phyloP scores from a whole-genome alignment of 2,797 vertebrate genomes.

The Enteromius trimaculatus region DNA sequence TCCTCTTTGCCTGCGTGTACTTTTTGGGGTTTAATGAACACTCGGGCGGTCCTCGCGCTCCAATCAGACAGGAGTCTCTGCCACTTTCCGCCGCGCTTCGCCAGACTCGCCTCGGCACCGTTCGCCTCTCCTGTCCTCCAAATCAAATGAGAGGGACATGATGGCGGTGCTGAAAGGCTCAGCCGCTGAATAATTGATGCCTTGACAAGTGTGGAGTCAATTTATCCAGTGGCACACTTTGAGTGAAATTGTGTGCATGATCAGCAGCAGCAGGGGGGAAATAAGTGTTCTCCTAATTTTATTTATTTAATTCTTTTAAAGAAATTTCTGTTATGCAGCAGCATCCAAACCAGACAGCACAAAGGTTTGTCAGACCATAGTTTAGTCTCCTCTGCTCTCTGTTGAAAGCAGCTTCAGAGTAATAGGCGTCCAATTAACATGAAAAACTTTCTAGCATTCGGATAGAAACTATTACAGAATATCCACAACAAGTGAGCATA shows the following conservation, averaged over 20 bases:
- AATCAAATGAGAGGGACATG: constrained; percentile 62
- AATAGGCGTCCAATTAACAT: constrained; percentile 3
- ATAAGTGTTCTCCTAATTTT: constrained; percentile 37
- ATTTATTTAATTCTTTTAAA: constrained; percentile 13
- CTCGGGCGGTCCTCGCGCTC: constrained; percentile 73
- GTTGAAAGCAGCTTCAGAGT: background rate
- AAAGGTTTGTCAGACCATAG: background rate
- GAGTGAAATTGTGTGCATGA: constrained; percentile 57
- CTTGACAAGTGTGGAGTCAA: constrained; percentile 65
- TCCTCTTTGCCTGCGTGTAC: constrained; percentile 73
- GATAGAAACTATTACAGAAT: constrained; percentile 5
- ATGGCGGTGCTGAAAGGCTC: constrained; percentile 68
- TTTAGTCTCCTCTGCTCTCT: background rate
- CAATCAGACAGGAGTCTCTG: constrained; percentile 74
- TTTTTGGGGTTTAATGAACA: constrained; percentile 80
- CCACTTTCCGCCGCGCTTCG: constrained; percentile 51
- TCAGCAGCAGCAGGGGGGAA: constrained; percentile 44
- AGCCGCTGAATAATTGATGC: constrained; percentile 81
- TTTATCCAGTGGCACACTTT: constrained; percentile 60
- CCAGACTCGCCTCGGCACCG: constrained; percentile 54
- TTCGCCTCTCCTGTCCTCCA: constrained; percentile 48
- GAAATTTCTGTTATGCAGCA: constrained; percentile 15
- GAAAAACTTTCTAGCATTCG: background rate
- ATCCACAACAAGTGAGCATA: background rate
- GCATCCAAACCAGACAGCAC: constrained; percentile 16